These are phyloP conservation scores for Plagodis pulveraria DNA, from an alignment of 2,888 invertebrate genomes.

Conservation along the genomic window DNA sequence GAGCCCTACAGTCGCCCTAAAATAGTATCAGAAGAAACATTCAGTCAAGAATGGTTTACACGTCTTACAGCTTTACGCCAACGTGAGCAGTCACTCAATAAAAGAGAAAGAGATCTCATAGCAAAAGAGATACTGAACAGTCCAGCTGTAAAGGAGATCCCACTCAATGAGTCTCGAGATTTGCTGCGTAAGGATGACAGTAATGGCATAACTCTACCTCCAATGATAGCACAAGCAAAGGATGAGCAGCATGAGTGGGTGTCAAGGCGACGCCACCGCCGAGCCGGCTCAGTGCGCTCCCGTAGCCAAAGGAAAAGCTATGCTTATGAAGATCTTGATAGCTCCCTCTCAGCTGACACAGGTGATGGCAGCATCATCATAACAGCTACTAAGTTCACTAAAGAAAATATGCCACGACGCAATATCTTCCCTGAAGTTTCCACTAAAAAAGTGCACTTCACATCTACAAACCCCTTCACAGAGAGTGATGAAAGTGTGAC, in stretches of 20 bases:
- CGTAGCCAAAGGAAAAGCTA: constrained; percentile 64
- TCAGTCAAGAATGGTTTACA: constrained; percentile 84
- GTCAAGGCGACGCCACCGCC: constrained; percentile 60
- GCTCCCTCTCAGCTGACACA: constrained; percentile 84
- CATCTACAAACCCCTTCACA: constrained; percentile 72
- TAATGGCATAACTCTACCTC: constrained; percentile 76
- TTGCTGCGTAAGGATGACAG: constrained; percentile 44
- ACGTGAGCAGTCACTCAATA: constrained; percentile 79
- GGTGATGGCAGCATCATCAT: constrained; percentile 82
- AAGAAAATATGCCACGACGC: constrained; percentile 74
- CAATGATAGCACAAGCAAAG: constrained; percentile 54
- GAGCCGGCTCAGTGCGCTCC: constrained; percentile 55
- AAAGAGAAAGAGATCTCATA: constrained; percentile 76
- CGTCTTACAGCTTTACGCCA: constrained; percentile 80
- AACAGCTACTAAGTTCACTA: constrained; percentile 81
- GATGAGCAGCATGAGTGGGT: constrained; percentile 47
- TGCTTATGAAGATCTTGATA: constrained; percentile 84
- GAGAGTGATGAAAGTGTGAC: constrained; percentile 82
- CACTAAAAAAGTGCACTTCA: constrained; percentile 77
- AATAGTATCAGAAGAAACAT: constrained; percentile 80
- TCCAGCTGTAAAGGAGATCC: constrained; percentile 62
- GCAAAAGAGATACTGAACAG: constrained; percentile 76
- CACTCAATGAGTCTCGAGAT: constrained; percentile 49
- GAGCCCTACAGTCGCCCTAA: constrained; percentile 68
- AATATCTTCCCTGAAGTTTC: constrained; percentile 70